Evolutionary conservation across 2,113 vertebrate species (phyloP).

Genomic region (Bubo blakistoni): DNA sequence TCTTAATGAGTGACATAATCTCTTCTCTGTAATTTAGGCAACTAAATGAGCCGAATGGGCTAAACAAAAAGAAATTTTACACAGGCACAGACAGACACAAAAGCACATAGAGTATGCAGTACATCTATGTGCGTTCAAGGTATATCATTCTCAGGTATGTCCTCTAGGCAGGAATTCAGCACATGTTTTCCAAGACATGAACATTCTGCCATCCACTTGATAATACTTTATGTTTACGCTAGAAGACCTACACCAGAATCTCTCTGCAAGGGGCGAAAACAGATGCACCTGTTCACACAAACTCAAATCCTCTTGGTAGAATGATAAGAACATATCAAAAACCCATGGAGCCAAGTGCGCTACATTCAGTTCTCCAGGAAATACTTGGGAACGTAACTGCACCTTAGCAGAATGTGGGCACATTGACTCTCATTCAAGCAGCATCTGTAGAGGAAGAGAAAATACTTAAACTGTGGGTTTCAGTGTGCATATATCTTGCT

Average conservation of each 20-base stretch:
- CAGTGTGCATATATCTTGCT: neutral
- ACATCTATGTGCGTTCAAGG: neutral
- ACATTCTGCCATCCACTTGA: neutral
- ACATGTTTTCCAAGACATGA: neutral
- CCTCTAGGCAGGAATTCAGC: neutral
- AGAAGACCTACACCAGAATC: neutral
- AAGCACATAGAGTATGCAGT: neutral
- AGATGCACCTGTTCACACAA: neutral
- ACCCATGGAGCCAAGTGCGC: rapidly evolving
- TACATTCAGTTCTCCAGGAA: neutral
- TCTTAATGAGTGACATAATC: neutral
- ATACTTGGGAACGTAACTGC: neutral
- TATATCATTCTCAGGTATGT: neutral
- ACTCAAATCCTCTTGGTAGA: neutral
- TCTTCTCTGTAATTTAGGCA: neutral
- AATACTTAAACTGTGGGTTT: neutral
- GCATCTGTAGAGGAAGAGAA: neutral
- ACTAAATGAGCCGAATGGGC: neutral
- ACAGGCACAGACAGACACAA: neutral
- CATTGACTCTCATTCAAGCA: neutral
- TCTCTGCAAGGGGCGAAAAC: neutral
- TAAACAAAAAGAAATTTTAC: neutral
- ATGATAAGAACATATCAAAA: neutral
- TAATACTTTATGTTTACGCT: neutral
- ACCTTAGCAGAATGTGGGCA: neutral